These are phyloP conservation scores for Mamestra brassicae DNA, from an alignment of 2,888 invertebrate species.

Conservation along the genomic window DNA sequence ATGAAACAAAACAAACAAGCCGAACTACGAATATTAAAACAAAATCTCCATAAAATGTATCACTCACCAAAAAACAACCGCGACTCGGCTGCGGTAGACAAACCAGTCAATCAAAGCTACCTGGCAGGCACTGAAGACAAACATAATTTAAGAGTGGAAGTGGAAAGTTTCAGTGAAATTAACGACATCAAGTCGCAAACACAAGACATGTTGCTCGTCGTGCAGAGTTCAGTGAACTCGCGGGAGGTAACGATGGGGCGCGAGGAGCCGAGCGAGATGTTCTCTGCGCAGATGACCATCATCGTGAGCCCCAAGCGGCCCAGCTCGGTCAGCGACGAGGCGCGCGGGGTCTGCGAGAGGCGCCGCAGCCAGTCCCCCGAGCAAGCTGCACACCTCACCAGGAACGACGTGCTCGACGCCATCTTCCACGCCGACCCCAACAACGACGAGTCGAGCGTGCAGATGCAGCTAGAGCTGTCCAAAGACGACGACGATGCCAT, in stretches of 20 bases:
- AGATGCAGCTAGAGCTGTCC: constrained; percentile 69
- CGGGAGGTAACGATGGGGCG: constrained; percentile 57
- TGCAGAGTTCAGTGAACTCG: constrained; percentile 75
- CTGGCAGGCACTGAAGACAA: constrained; percentile 43
- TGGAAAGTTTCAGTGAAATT: constrained; percentile 72
- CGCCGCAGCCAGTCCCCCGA: constrained; percentile 64
- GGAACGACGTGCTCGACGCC: constrained; percentile 75
- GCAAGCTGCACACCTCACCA: constrained; percentile 65
- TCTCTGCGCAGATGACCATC: constrained; percentile 75
- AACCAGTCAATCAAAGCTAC: constrained; percentile 14
- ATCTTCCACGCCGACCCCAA: constrained; percentile 72
- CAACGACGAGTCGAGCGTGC: constrained; percentile 69
- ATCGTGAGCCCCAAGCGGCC: constrained; percentile 76
- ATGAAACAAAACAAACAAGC: constrained; percentile 62
- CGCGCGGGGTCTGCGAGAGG: background rate
- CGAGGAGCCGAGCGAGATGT: constrained; percentile 47
- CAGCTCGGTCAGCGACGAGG: constrained; percentile 1
- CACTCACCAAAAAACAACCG: constrained; percentile 63
- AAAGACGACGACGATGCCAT: constrained; percentile 66
- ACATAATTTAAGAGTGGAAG: constrained; percentile 75
- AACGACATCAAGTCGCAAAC: constrained; percentile 64
- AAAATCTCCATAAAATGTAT: constrained; percentile 76
- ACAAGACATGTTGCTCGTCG: constrained; percentile 72
- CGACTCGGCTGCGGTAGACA: constrained; percentile 13
- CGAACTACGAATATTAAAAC: constrained; percentile 75